Base-by-base conservation (phyloP, 2,113 vertebrate genomes). In the Anoura caudifer region DNA sequence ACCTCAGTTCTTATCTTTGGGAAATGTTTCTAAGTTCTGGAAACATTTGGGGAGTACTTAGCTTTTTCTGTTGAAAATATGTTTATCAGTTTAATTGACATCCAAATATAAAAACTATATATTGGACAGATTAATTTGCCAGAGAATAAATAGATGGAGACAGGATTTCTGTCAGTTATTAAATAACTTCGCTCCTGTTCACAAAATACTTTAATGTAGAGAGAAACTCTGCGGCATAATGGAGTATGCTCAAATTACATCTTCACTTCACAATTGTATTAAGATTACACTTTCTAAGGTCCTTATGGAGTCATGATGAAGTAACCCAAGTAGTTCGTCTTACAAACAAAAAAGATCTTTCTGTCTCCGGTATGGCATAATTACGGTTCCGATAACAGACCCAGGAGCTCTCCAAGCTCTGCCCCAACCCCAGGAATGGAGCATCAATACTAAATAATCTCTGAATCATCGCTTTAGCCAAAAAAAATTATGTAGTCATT, bases 221-320 rank as follows among this genome's bases (percentile, higher is more conserved):
- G 19, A 20, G 63, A 61, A 91, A 79, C 61, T 63, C 43, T 80
- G 26, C 16, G 72, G 45, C 75, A 72, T 94, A 96, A 97, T 97
- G 92, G 82, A 91, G 24, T 41, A 76, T 59, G 82, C 41, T 95
- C 82, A 96, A 90, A 65, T 97, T 97, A 36, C 92, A 95, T 86
- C 95, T 92, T 95, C 70, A 61, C 81, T 77, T 92, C 81, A 95
- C n/a, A 97, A 96, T 97, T 93, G 65, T 88, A 96, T 94, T 97
- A 95, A 47, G 59, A 86, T 87, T 38, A 20, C 43, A 80, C 79
- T 95, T 94, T 38, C 65, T 61, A 88, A 91, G 31, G 41, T 65
- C 72, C 43, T 96, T 88, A 73, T 7, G 95, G 76, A 94, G 26
- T 91, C 61, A 14, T 80, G 45, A 65, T 79, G 54, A 94, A 43